Percentiles rank a stretch among this genome's conserved stretches.
These are phyloP conservation scores for Ladona fulva DNA, from an alignment of 1,140 invertebrate species.

Conservation along the genomic window DNA sequence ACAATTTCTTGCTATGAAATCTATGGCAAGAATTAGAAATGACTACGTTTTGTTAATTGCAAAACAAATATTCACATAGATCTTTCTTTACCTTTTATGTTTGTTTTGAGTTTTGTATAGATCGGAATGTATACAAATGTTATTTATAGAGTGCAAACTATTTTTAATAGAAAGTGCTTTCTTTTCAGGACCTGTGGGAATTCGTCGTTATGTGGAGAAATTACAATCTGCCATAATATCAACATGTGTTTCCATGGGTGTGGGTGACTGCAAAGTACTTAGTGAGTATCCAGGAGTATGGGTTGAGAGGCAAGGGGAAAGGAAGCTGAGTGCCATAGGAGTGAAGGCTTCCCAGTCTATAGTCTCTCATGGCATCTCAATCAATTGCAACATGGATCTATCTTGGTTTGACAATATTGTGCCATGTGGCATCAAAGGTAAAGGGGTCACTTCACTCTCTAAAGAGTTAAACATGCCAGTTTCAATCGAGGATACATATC, in stretches of 20 bases:
- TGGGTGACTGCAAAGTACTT: neutral
- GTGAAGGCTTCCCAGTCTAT: conserved; percentile 76
- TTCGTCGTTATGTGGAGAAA: neutral
- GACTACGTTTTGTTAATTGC: too few species aligned
- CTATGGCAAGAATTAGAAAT: too few species aligned
- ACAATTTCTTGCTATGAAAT: too few species aligned
- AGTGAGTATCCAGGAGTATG: conserved; percentile 43
- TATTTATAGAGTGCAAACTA: too few species aligned
- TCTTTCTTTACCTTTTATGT: too few species aligned
- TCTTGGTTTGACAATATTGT: conserved; percentile 92
- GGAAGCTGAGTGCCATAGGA: conserved; percentile 73
- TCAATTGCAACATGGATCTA: conserved; percentile 90
- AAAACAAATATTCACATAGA: too few species aligned
- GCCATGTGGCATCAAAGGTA: conserved; percentile 90
- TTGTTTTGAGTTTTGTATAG: too few species aligned
- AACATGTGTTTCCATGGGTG: neutral
- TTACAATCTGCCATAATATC: neutral
- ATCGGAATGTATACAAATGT: too few species aligned
- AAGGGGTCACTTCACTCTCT: conserved; percentile 86
- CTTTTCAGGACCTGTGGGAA: neutral
- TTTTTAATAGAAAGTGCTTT: neutral
- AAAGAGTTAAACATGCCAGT: conserved; percentile 51
- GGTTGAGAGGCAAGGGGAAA: conserved; percentile 42
- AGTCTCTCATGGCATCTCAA: conserved; percentile 87
- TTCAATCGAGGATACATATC: conserved; percentile 15